Conservation (phyloP, 2,888 invertebrate species). For the Caenorhabditis sp. region DNA sequence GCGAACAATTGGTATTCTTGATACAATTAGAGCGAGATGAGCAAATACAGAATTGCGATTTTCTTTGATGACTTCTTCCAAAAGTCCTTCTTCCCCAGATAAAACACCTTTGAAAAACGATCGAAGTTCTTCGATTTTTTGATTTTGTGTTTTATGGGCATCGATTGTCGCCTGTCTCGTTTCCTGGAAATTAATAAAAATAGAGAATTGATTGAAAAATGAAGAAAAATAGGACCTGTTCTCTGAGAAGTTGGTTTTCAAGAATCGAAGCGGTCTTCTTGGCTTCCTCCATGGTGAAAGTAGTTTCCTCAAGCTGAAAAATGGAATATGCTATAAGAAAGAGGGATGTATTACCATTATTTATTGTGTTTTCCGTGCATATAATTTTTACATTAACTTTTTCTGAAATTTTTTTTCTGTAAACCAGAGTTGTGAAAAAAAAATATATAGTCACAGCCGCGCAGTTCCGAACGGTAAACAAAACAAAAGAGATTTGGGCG, state of each 20-base stretch:
- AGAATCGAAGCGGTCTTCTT: constrained; percentile 15
- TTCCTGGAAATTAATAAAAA: constrained; percentile 15
- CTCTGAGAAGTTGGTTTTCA: constrained; percentile 24
- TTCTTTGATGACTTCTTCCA: constrained; percentile 36
- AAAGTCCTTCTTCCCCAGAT: constrained; percentile 28
- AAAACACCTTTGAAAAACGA: constrained; percentile 34
- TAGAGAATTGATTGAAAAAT: not conserved
- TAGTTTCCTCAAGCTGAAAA: constrained; percentile 22
- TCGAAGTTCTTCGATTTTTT: constrained; percentile 36
- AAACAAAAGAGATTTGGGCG: too few species aligned
- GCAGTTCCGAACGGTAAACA: too few species aligned
- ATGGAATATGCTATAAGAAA: too few species aligned
- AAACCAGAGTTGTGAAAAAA: too few species aligned
- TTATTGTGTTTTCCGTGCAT: too few species aligned
- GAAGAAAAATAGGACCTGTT: constrained; percentile 8
- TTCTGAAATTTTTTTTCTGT: too few species aligned
- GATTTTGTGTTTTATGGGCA: constrained; percentile 31
- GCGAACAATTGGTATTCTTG: constrained; percentile 45
- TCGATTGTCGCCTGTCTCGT: constrained; percentile 25
- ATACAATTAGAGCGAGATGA: constrained; percentile 42
- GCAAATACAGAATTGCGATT: constrained; percentile 42
- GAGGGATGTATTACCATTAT: too few species aligned
- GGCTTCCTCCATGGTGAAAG: constrained; percentile 10
- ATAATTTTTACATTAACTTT: too few species aligned
- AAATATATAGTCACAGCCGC: too few species aligned